Base-by-base conservation (phyloP, 2,888 invertebrate species). In the Lepidochitona cinerea region DNA sequence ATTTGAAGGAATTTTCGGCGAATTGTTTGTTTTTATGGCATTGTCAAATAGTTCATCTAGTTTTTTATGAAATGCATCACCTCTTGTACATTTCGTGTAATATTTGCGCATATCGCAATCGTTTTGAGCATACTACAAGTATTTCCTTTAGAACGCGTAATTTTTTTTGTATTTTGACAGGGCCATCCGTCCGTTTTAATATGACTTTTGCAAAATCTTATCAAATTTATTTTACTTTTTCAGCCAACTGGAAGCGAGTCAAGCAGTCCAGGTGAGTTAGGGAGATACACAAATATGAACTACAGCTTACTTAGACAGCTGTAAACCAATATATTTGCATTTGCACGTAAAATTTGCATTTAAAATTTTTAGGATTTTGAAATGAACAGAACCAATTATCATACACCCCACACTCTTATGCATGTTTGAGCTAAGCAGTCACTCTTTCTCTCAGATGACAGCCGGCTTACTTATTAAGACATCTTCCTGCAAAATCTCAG, bases 181-280 rank as follows among this genome's bases (percentile, higher is more conserved):
- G 59, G 59, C 29, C 18, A 49, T 49, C 18, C 18, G 18, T 49
- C 18, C 41, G 18, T 41, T 41, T 49, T 7, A 18, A n/a, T 49
- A 2, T 49, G 23, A 2, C 49, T 4, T 18, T 7, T 18, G 7
- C 23, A 49, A 49, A 18, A n/a, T n/a, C 18, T 49, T 49, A 4
- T 49, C 49, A 5, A 18, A 29, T 33, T n/a, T 70, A n/a, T 49
- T 49, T 59, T 59, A 59, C 29, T 59, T 59, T 59, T 81, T 49
- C 83, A 88, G 88, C 79, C 82, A 49, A 83, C 84, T 68, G 79
- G 83, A 72, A 86, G 85, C 74, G 87, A 86, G 68, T 81, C 85
- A n/a, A 87, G 87, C 75, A 87, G 87, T 74, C 86, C 87, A 78
- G 88, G 88, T 88, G 76, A 82, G 79, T 73, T 49, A 5, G n/a